Conservation (phyloP, 2,888 invertebrate species). For the Vanessa cardui region DNA sequence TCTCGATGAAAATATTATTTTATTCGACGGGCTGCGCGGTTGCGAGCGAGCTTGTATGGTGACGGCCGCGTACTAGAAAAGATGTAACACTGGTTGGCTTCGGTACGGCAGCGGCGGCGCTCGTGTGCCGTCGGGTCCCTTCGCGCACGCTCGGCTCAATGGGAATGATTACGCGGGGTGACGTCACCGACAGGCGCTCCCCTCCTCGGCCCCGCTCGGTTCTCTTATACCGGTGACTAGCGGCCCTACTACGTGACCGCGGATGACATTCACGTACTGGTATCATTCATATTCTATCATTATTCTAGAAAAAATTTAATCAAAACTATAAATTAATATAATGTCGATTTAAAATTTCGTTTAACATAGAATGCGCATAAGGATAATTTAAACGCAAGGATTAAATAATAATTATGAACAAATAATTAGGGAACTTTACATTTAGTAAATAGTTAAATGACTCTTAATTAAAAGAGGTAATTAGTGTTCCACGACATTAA, state of each 20-base stretch:
- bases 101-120: conserved; percentile 53
- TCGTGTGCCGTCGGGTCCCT: conserved; percentile 60
- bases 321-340: neutral
- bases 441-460: too few species aligned
- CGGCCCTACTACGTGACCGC: conserved; percentile 32
- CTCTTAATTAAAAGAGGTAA: too few species aligned
- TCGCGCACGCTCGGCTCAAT: conserved; percentile 67
- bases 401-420: too few species aligned
- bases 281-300: conserved; percentile 11
- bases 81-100: conserved; percentile 73
- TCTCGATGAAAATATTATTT: conserved; percentile 49
- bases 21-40: conserved; percentile 45
- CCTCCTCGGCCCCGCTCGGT: conserved; percentile 46
- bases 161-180: conserved; percentile 66
- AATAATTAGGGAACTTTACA: too few species aligned
- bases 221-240: conserved; percentile 44
- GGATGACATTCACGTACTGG: conserved; percentile 21
- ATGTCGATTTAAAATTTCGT: neutral
- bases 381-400: too few species aligned
- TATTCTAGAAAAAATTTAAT: neutral
- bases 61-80: conserved; percentile 77
- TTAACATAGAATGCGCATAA: too few species aligned
- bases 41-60: conserved; percentile 60
- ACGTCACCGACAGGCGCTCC: conserved; percentile 61
- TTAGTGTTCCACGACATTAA: too few species aligned